phyloP scores from a whole-genome alignment of 2,888 invertebrate genomes.

The Chaitophorus viminalis region DNA sequence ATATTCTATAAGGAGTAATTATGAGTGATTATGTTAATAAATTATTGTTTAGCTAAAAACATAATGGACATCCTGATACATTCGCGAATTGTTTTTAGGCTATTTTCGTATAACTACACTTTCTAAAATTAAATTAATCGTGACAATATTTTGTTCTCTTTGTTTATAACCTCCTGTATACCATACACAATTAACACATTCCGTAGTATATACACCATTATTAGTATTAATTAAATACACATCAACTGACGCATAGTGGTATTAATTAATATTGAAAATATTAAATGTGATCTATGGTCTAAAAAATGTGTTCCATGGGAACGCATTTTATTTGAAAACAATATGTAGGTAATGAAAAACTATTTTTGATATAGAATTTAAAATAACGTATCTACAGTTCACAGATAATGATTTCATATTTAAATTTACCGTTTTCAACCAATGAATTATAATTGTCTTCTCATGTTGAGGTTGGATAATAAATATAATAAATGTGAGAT shows the following conservation, averaged over 20 bases:
- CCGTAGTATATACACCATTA: background rate
- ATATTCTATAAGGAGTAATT: background rate
- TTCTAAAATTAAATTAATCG: background rate
- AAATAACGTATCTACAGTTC: background rate
- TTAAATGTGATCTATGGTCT: background rate
- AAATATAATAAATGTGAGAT: background rate
- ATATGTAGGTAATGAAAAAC: background rate
- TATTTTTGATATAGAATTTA: background rate
- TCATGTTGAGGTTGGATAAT: background rate
- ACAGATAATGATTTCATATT: background rate
- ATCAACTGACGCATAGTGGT: background rate
- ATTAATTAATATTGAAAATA: background rate
- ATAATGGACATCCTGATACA: background rate
- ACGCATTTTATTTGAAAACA: background rate
- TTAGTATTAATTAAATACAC: background rate
- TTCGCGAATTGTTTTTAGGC: background rate
- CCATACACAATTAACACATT: background rate
- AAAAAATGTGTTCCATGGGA: background rate
- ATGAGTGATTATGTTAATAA: background rate
- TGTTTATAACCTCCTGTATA: background rate
- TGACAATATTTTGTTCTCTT: background rate
- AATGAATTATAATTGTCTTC: background rate
- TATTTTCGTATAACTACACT: slow-evolving; percentile 11
- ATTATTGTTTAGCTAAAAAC: background rate
- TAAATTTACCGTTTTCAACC: background rate